Base-by-base conservation (phyloP, 2,797 vertebrate genomes). In the Hemitrygon akajei region DNA sequence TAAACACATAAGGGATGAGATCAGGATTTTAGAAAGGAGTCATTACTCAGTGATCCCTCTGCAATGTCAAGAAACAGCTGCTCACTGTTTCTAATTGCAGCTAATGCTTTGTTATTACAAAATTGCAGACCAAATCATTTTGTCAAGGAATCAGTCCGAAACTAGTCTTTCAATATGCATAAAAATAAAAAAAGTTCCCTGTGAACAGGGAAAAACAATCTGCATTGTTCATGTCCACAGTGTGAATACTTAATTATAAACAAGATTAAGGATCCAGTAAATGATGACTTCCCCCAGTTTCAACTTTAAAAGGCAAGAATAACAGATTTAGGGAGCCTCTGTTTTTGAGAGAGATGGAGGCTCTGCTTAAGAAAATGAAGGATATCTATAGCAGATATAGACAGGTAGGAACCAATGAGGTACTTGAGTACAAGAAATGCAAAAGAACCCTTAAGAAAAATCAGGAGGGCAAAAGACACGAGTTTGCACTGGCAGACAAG, bases 1-100 rank as follows among this genome's bases (percentile, higher is more conserved):
- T 89, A 89, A 69, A 89, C 58, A 30, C 60, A 87, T 20, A 89
- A 69, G 60, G 69, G 86, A 89, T 89, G 86, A 89, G 86, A 89
- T 89, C 86, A 89, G 60, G 69, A 37, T 89, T 89, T 14, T 30
- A 30, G 20, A 66, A 89, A 89, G 37, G 56, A 66, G 60, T 3
- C 18, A 89, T 69, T 89, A 89, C 86, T 69, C 86, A 89, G 60
- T 69, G 86, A 69, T 89, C 66, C 86, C n/a, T 69, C 86, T 63
- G 30, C n/a, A 66, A 22, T 89, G 60, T 89, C 60, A 11, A 22
- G 63, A 37, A 89, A 37, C 86, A 69, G 86, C 56, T 60, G 82
- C n/a, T 20, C 66, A 34, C 34, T 37, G 16, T 66, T 63, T 66
- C 58, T n/a, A 63, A 66, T 18, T 66, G 84, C 16, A 87, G 84